Percentiles rank a stretch among this genome's conserved stretches.
Evolutionary conservation across 2,113 vertebrate species (phyloP).

Genomic region (Megaceryle torquata): DNA sequence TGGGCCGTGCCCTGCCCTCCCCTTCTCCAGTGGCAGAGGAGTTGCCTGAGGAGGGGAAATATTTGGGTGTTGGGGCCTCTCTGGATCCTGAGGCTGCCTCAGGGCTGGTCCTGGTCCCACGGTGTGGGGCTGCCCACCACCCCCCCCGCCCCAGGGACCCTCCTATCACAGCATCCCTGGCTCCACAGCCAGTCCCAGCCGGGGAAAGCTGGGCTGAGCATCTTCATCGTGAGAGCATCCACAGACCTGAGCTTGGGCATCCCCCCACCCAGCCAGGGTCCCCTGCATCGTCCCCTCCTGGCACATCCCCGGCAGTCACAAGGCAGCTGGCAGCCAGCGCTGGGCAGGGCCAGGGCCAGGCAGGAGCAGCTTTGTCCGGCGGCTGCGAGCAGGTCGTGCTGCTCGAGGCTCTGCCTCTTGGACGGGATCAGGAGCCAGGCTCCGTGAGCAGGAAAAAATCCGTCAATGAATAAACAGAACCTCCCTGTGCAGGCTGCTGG

Average conservation of each 20-base stretch:
- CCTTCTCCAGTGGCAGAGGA: not conserved
- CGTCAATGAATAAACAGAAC: conserved; percentile 21
- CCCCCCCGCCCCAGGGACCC: not conserved
- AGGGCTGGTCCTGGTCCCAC: not conserved
- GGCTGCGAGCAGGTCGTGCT: not conserved
- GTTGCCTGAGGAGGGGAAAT: not conserved
- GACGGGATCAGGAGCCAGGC: not conserved
- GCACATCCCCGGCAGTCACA: not conserved
- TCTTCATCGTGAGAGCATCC: not conserved
- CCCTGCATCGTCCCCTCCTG: not conserved
- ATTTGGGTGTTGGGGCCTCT: not conserved
- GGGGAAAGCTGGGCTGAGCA: not conserved
- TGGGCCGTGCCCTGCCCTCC: not conserved
- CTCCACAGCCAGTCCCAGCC: not conserved
- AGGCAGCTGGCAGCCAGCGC: not conserved
- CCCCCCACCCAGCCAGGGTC: not conserved
- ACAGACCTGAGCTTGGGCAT: fast-evolving
- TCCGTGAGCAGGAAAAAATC: conserved; percentile 32
- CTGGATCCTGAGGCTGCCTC: not conserved
- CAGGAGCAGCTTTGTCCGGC: not conserved
- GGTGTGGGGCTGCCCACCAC: not conserved
- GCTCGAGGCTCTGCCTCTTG: not conserved
- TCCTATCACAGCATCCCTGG: fast-evolving
- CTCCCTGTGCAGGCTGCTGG: not conserved
- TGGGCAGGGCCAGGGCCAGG: not conserved